These are phyloP conservation scores for Drosophila vallismaia DNA, from an alignment of 2,888 invertebrate species.

Conservation along the genomic window DNA sequence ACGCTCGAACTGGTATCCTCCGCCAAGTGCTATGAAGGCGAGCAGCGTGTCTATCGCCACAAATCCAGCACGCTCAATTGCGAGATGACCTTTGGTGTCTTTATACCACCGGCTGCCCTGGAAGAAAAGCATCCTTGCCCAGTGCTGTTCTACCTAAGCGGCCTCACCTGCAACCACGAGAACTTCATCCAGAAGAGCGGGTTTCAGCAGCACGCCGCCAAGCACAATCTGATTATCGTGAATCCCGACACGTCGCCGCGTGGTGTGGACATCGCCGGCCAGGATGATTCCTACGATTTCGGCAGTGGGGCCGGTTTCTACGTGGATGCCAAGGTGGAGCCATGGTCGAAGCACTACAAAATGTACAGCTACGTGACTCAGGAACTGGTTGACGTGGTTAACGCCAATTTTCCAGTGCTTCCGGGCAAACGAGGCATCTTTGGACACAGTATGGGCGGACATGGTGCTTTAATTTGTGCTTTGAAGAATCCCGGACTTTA, in stretches of 20 bases:
- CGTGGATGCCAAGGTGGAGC: slow-evolving; percentile 94
- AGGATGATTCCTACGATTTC: slow-evolving; percentile 96
- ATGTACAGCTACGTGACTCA: slow-evolving; percentile 98
- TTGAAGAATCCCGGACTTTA: slow-evolving; percentile 95
- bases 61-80: slow-evolving; percentile 88
- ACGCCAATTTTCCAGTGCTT: slow-evolving; percentile 88
- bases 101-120: slow-evolving; percentile 89
- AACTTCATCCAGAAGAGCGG: slow-evolving; percentile 98
- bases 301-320: slow-evolving; percentile 98
- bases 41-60: slow-evolving; percentile 81
- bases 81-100: slow-evolving; percentile 96
- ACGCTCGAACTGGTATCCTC: slow-evolving; percentile 72
- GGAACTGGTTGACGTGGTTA: slow-evolving; percentile 91
- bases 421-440: slow-evolving; percentile 89
- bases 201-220: slow-evolving; percentile 95
- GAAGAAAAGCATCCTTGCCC: slow-evolving; percentile 86
- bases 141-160: slow-evolving; percentile 95
- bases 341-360: slow-evolving; percentile 95
- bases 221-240: slow-evolving; percentile 93
- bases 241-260: slow-evolving; percentile 98
- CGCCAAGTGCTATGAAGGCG: slow-evolving; percentile 77
- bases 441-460: slow-evolving; percentile 99
- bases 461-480: slow-evolving; percentile 96
- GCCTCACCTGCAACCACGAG: slow-evolving; percentile 96
- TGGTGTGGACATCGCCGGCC: slow-evolving; percentile 94